Percentiles rank a stretch among this genome's conserved stretches.
Conservation (phyloP, 2,888 invertebrate species). For the Neria commutata region DNA sequence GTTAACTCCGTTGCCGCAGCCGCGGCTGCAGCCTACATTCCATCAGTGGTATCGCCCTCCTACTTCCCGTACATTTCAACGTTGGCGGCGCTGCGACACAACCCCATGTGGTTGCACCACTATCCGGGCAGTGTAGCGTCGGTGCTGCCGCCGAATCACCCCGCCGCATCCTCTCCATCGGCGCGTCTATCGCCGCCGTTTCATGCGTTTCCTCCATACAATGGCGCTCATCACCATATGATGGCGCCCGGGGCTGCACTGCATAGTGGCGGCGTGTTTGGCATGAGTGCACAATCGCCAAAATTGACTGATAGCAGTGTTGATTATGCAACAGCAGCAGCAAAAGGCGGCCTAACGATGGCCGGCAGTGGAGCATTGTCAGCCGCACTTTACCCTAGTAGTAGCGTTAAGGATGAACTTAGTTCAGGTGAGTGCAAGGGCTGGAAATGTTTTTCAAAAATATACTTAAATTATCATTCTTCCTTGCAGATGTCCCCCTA, state of each 20-base stretch:
- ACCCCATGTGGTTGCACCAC: conserved; percentile 65
- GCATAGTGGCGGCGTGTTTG: conserved; percentile 23
- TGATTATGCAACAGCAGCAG: conserved; percentile 7
- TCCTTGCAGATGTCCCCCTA: conserved; percentile 82
- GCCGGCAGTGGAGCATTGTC: conserved; percentile 35
- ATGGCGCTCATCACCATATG: conserved; percentile 48
- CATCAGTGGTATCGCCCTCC: conserved; percentile 52
- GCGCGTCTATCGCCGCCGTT: conserved; percentile 62
- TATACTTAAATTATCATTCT: neutral
- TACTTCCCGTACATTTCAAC: conserved; percentile 59
- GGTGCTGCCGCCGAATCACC: conserved; percentile 41
- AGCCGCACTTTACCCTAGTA: conserved; percentile 56
- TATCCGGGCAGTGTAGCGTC: conserved; percentile 60
- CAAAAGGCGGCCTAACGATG: too few species aligned
- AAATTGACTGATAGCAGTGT: neutral
- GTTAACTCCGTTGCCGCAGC: neutral
- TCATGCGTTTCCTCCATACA: conserved; percentile 57
- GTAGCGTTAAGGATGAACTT: conserved; percentile 62
- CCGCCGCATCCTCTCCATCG: conserved; percentile 47
- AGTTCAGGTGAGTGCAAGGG: conserved; percentile 59
- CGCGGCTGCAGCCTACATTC: conserved; percentile 59
- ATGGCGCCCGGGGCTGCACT: conserved; percentile 24
- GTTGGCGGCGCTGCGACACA: conserved; percentile 62
- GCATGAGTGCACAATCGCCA: neutral
- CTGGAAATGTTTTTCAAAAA: too few species aligned